Percentiles rank a stretch among this genome's conserved stretches.
These are phyloP conservation scores for Neotragus moschatus DNA, from an alignment of 2,113 vertebrate genomes.

Conservation along the genomic window DNA sequence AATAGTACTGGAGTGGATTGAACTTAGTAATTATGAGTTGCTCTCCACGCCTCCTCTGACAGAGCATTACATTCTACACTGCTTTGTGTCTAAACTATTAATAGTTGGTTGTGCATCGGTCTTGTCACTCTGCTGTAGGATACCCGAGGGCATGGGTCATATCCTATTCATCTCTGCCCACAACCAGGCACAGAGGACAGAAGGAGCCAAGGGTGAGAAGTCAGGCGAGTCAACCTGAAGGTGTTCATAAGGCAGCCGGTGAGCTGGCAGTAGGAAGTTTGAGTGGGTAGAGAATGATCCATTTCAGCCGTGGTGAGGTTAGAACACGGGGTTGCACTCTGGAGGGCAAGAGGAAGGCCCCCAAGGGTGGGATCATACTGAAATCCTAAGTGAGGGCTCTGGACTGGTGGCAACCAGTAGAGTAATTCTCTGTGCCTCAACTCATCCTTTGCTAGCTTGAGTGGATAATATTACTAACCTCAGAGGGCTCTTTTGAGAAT, in stretches of 20 bases:
- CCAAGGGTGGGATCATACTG: background rate
- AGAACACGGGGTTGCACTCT: background rate
- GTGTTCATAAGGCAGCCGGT: background rate
- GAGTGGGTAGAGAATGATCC: background rate
- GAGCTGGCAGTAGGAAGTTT: background rate
- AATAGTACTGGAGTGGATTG: no score
- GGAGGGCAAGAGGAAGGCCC: background rate
- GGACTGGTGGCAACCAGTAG: background rate
- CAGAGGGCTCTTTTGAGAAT: background rate
- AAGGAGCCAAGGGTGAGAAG: background rate
- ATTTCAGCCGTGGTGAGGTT: background rate
- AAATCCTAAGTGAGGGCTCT: background rate
- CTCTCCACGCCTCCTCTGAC: background rate
- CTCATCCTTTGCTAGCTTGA: background rate
- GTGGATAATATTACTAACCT: background rate
- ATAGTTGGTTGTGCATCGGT: background rate
- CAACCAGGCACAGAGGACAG: background rate
- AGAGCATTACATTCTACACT: background rate
- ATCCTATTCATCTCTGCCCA: background rate
- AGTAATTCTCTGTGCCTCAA: background rate
- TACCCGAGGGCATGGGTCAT: no score
- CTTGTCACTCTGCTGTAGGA: background rate
- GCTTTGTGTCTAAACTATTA: background rate
- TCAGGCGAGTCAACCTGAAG: background rate
- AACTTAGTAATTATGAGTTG: background rate